These are phyloP conservation scores for Eugnorisma glareosa DNA, from an alignment of 2,888 invertebrate genomes.

Conservation along the genomic window DNA sequence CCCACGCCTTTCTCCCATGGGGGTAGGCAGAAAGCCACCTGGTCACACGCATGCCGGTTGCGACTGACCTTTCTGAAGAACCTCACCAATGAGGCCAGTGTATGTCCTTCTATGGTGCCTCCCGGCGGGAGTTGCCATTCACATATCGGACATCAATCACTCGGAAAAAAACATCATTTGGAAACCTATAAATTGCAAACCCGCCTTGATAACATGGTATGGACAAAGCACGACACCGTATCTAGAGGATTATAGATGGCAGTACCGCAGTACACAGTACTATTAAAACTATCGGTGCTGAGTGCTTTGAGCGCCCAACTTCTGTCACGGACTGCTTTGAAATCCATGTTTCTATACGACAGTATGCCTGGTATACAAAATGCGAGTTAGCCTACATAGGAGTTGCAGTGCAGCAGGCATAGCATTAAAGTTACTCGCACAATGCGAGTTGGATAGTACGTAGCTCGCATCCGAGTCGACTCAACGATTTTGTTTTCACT, in stretches of 20 bases:
- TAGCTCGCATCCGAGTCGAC: not conserved
- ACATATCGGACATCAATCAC: no score
- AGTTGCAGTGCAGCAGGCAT: not conserved
- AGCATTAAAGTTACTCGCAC: not conserved
- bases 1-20: no score
- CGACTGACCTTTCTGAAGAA: no score
- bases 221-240: not conserved
- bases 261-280: not conserved
- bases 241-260: not conserved
- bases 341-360: not conserved
- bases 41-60: no score
- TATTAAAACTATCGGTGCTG: not conserved
- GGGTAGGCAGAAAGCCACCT: no score
- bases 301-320: not conserved
- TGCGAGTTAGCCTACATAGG: not conserved
- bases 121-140: no score
- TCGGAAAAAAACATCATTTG: no score
- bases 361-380: not conserved
- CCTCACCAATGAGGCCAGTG: no score
- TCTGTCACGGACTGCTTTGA: not conserved
- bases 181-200: not conserved
- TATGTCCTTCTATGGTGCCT: no score
- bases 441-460: not conserved
- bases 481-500: not conserved
- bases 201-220: not conserved